These are phyloP conservation scores for Cyprinodon diabolis DNA, from an alignment of 2,797 vertebrate species.

Conservation along the genomic window DNA sequence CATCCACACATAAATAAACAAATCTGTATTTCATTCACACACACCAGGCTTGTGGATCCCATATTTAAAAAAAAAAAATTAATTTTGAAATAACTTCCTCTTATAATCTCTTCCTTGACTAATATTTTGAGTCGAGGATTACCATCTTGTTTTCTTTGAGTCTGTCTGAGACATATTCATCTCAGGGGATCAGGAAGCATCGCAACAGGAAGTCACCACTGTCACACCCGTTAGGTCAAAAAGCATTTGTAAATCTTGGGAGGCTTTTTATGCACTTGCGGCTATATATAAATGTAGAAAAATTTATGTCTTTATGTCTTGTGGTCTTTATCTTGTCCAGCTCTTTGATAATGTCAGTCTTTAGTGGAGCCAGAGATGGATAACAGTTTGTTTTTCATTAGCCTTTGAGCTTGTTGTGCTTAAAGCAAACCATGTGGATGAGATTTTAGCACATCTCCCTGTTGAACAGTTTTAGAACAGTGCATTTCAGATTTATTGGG, in stretches of 20 bases:
- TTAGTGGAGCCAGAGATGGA: conserved; percentile 6
- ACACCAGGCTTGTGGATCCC: not conserved
- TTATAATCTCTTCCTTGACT: conserved; percentile 26
- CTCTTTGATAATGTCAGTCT: conserved; percentile 19
- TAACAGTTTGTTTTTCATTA: conserved; percentile 31
- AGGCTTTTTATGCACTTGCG: conserved; percentile 44
- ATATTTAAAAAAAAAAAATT: conserved; percentile 12
- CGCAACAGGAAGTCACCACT: conserved; percentile 68
- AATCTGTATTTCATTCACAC: not conserved
- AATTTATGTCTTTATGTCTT: conserved; percentile 28
- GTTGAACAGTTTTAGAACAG: not conserved
- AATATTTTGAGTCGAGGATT: conserved; percentile 47
- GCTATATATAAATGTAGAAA: conserved; percentile 37
- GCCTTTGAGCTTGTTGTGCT: conserved; percentile 23
- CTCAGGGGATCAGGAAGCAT: conserved; percentile 61
- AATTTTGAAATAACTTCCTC: conserved; percentile 8
- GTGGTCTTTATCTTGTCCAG: conserved; percentile 17
- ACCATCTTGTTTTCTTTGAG: conserved; percentile 63
- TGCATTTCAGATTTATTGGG: not conserved
- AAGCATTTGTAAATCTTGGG: conserved; percentile 58
- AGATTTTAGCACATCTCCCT: not conserved
- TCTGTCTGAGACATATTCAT: conserved; percentile 50
- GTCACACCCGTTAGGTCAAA: conserved; percentile 71
- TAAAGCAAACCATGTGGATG: not conserved
- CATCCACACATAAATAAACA: not conserved